Base-by-base conservation (phyloP, 1,140 invertebrate species). In the Drosophila burlai region DNA sequence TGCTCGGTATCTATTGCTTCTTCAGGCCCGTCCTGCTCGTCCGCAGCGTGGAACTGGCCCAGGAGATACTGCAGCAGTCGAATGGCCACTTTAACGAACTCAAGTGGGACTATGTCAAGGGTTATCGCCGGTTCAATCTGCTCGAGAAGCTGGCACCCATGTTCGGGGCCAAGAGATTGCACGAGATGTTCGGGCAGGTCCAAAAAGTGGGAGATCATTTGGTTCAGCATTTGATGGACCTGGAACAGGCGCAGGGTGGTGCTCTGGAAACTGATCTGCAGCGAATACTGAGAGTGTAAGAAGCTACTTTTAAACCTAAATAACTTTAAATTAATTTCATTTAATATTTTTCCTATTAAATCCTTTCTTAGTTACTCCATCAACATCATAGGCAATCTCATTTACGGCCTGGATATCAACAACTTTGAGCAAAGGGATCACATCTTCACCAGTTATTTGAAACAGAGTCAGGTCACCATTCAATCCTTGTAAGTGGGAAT, bases 341-440 rank as follows among this genome's bases (percentile, higher is more conserved):
- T 38, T n/a, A 24, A 16, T 29, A 3, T 16, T 18, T 24, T 31
- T 13, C 36, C 6, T 49, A 1, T 26, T n/a, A 18, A n/a, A 8
- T 13, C 1, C 0, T 21, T 3, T 1, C 1, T 36, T n/a, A 92
- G 91, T 15, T 92, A 90, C 42, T 83, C 91, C 45, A 82, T 80
- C 6, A 91, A 91, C 45, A 60, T 92, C 1, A 84, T 92, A 21
- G 91, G 80, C 8, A 92, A 86, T 60, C 60, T 92, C 8, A 75
- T 92, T 52, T 92, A 92, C 36, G 91, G 91, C 13, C 9, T 86
- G 62, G 87, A 92, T 40, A 74, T 81, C 10, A 91, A 92, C 47
- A 82, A 84, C 50, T 92, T 92, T 61, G 82, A 79, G 58, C 76
- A 89, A 26, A 62, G 66, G 24, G 91, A 91, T 66, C 85, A 89